phyloP scores from a whole-genome alignment of 2,888 invertebrate species.

The Eupeodes luniger region DNA sequence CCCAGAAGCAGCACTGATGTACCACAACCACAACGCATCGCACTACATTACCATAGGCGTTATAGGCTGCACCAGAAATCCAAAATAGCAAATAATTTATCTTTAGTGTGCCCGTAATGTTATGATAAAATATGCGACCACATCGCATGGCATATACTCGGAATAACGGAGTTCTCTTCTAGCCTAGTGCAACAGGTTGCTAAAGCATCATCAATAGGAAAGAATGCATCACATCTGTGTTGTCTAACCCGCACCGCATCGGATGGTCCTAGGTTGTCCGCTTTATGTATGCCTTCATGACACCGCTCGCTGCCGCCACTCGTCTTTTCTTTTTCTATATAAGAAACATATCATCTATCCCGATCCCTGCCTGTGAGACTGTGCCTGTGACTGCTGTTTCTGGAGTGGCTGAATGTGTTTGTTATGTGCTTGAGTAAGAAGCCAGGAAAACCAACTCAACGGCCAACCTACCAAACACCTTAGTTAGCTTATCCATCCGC shows the following conservation, averaged over 20 bases:
- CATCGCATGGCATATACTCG: slow-evolving; percentile 74
- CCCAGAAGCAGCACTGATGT: slow-evolving; percentile 37
- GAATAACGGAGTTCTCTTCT: slow-evolving; percentile 73
- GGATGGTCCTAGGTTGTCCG: slow-evolving; percentile 44
- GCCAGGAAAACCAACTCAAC: slow-evolving; percentile 67
- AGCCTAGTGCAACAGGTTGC: slow-evolving; percentile 76
- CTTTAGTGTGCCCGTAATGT: slow-evolving; percentile 70
- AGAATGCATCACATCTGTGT: slow-evolving; percentile 67
- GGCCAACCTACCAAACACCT: slow-evolving; percentile 69
- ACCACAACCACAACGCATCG: background rate
- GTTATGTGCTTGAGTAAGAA: slow-evolving; percentile 43
- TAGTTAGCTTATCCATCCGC: slow-evolving; percentile 59
- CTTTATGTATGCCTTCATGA: slow-evolving; percentile 43
- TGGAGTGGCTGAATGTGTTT: slow-evolving; percentile 22
- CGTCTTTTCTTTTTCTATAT: slow-evolving; percentile 5
- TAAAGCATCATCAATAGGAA: slow-evolving; percentile 44
- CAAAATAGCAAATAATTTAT: slow-evolving; percentile 70
- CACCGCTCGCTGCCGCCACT: slow-evolving; percentile 15
- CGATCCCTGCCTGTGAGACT: slow-evolving; percentile 22
- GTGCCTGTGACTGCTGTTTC: slow-evolving; percentile 2
- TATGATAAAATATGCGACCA: slow-evolving; percentile 76
- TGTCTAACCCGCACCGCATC: slow-evolving; percentile 43
- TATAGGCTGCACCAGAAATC: slow-evolving; percentile 39
- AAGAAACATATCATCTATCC: slow-evolving; percentile 36
- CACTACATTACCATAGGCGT: background rate